Percentiles rank a stretch among this genome's conserved stretches.
Evolutionary conservation across 2,113 vertebrate genomes (phyloP).

Genomic region (Pluvialis apricaria): DNA sequence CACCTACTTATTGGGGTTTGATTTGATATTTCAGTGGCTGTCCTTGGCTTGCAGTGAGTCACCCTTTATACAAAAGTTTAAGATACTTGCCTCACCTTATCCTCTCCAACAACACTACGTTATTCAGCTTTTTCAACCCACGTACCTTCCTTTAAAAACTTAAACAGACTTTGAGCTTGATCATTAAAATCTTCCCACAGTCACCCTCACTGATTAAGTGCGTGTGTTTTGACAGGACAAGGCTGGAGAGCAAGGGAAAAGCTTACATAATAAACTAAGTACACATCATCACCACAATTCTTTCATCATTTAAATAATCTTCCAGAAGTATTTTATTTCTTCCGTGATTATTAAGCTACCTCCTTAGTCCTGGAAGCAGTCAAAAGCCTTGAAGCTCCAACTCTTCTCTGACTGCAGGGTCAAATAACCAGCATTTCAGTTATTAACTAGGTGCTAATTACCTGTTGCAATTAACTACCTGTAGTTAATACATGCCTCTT

Average conservation of each 20-base stretch:
- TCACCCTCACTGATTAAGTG: not conserved
- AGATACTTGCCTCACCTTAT: not conserved
- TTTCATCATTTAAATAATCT: not conserved
- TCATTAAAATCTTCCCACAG: not conserved
- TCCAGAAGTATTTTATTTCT: not conserved
- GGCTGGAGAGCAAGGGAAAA: not conserved
- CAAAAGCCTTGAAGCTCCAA: not conserved
- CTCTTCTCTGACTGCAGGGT: not conserved
- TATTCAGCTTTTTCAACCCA: not conserved
- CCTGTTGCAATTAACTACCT: not conserved
- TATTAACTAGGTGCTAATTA: not conserved
- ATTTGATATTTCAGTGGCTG: not conserved
- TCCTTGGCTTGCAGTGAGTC: not conserved
- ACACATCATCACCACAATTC: not conserved
- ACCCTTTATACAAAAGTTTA: not conserved
- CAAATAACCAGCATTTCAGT: not conserved
- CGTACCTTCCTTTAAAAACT: not conserved
- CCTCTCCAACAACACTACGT: not conserved
- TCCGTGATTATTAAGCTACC: not conserved
- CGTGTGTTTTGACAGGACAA: not conserved
- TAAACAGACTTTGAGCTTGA: not conserved
- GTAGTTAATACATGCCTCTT: not conserved
- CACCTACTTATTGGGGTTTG: not conserved
- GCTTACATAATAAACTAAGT: not conserved
- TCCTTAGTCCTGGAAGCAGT: not conserved